Evolutionary conservation across 1,140 invertebrate genomes (phyloP).

Genomic region (Orchesella cincta): DNA sequence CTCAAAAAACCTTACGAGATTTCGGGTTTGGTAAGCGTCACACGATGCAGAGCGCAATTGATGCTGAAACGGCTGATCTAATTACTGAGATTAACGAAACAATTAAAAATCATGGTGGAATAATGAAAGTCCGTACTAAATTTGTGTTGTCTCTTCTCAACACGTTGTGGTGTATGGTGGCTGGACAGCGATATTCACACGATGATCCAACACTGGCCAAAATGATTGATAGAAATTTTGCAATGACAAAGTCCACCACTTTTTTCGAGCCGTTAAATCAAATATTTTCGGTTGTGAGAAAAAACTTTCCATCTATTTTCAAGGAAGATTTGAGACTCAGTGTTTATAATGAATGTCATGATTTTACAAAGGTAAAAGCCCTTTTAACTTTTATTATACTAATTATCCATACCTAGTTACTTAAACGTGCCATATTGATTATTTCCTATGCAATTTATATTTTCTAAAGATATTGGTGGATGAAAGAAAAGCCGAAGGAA

Average conservation of each 20-base stretch:
- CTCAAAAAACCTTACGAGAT: constrained; percentile 16
- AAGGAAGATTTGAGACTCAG: constrained; percentile 3
- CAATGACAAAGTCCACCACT: constrained; percentile 11
- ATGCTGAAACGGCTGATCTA: constrained; percentile 21
- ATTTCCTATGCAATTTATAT: too few relatives aligned
- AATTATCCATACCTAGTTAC: too few relatives aligned
- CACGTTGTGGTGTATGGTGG: constrained; percentile 82
- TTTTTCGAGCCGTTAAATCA: constrained; percentile 9
- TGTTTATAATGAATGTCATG: constrained; percentile 12
- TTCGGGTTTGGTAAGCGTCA: constrained; percentile 27
- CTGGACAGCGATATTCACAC: constrained; percentile 66
- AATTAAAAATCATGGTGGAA: constrained; percentile 44
- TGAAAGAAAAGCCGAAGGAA: constrained; percentile 14
- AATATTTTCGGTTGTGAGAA: background rate
- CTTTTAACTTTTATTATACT: too few relatives aligned
- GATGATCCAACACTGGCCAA: constrained; percentile 52
- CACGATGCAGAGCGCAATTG: constrained; percentile 25
- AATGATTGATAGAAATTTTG: constrained; percentile 37
- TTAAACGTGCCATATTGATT: too few relatives aligned
- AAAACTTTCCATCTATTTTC: background rate
- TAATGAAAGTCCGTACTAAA: constrained; percentile 36
- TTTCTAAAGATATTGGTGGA: constrained; percentile 30
- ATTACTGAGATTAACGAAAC: constrained; percentile 20
- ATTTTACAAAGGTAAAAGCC: constrained; percentile 7
- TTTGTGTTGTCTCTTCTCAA: constrained; percentile 66